A percentile compares a stretch with the other conserved stretches of the same genome.
Conservation (phyloP, 1,140 invertebrate species). For the Micrasema minimum region DNA sequence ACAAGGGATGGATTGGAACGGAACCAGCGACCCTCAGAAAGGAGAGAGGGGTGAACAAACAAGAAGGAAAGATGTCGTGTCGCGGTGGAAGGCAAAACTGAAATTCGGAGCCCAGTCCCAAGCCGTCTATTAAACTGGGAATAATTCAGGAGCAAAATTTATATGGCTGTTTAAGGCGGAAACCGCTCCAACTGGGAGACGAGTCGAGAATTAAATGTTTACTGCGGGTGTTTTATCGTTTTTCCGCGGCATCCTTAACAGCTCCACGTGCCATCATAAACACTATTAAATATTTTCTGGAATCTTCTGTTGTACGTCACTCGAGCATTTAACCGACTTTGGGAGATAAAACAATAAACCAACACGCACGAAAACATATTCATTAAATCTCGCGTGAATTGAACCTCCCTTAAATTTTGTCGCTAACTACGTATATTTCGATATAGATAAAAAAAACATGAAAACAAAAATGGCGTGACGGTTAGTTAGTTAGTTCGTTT, state of each 20-base stretch:
- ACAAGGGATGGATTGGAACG: slow-evolving; percentile 20
- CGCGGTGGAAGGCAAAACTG: slow-evolving; percentile 24
- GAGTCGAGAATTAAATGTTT: slow-evolving; percentile 35
- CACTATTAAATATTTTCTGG: neutral
- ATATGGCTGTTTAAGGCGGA: slow-evolving; percentile 22
- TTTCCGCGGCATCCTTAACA: neutral
- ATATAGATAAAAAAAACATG: too few relatives aligned
- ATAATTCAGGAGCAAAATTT: slow-evolving; percentile 36
- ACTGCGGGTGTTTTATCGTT: slow-evolving; percentile 24
- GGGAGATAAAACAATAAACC: too few relatives aligned
- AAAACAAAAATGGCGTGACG: too few relatives aligned
- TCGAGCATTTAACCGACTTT: too few relatives aligned
- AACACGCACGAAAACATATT: too few relatives aligned
- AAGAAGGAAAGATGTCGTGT: slow-evolving; percentile 10
- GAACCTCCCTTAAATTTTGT: too few relatives aligned
- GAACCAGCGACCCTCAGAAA: neutral
- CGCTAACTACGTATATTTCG: too few relatives aligned
- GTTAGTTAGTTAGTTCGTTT: too few relatives aligned
- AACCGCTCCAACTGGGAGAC: slow-evolving; percentile 1
- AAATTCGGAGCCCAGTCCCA: neutral
- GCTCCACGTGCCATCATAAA: neutral
- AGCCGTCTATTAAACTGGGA: slow-evolving; percentile 35
- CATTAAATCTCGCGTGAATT: too few relatives aligned
- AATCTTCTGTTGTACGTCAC: neutral
- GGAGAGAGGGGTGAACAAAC: neutral